Percentiles rank a stretch among this genome's conserved stretches.
Conservation (phyloP, 2,797 vertebrate genomes). For the Chiroxiphia lanceolata region DNA sequence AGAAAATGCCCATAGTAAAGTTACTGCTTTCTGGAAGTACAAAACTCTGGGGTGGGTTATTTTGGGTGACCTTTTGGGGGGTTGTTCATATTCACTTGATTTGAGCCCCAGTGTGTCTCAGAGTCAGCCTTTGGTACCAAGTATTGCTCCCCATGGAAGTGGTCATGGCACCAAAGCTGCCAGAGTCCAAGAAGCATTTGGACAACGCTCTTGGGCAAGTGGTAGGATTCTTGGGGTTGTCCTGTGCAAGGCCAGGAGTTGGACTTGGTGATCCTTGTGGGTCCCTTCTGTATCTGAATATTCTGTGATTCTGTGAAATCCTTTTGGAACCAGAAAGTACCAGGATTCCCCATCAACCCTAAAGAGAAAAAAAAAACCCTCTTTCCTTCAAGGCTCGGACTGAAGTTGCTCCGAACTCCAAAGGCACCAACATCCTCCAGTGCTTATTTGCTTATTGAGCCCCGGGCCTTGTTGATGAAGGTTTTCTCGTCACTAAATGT, state of each 20-base stretch:
- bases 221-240: not conserved
- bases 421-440: not conserved
- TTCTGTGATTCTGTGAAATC: not conserved
- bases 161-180: not conserved
- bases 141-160: not conserved
- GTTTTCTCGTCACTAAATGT: not conserved
- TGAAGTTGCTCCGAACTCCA: not conserved
- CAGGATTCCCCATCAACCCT: not conserved
- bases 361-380: not conserved
- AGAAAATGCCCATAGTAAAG: fast-evolving
- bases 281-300: not conserved
- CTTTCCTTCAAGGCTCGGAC: not conserved
- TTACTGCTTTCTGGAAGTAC: not conserved
- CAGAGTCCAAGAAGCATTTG: not conserved
- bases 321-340: not conserved
- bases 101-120: not conserved
- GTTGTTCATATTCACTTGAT: not conserved
- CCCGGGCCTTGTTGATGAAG: not conserved
- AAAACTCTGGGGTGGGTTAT: not conserved
- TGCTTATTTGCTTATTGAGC: not conserved
- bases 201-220: not conserved
- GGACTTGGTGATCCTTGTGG: not conserved
- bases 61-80: not conserved
- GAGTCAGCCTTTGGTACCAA: not conserved
- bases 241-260: not conserved